phyloP scores from a whole-genome alignment of 2,113 vertebrate species.

The Myiozetetes cayanensis region DNA sequence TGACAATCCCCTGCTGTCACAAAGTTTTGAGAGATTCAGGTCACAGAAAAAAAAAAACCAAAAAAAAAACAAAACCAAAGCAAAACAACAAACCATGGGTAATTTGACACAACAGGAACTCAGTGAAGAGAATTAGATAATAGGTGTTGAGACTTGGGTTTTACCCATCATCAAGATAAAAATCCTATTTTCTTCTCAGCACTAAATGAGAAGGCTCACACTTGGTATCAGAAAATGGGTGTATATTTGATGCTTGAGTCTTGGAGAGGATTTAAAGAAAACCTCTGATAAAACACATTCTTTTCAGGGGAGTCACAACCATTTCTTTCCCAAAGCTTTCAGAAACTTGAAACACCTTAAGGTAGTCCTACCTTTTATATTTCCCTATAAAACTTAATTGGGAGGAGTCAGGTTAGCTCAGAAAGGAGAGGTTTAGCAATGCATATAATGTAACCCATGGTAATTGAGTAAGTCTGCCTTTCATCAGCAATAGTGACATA shows the following conservation, averaged over 20 bases:
- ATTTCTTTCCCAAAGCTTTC: background rate
- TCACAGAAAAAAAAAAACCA: background rate
- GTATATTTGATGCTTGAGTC: background rate
- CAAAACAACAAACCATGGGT: background rate
- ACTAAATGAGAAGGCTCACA: background rate
- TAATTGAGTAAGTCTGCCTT: background rate
- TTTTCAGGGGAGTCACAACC: background rate
- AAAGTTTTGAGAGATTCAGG: conserved; percentile 56
- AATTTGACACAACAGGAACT: conserved; percentile 33
- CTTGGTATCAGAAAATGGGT: background rate
- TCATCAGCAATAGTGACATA: background rate
- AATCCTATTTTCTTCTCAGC: background rate
- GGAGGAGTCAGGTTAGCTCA: background rate
- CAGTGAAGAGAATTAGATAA: background rate
- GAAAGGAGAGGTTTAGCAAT: background rate
- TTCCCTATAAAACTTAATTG: background rate
- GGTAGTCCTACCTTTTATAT: background rate
- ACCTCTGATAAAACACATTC: background rate
- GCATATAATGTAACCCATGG: fast-evolving
- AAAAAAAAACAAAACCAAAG: background rate
- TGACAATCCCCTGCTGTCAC: conserved; percentile 37
- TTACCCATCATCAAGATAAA: conserved; percentile 7
- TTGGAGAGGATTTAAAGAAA: background rate
- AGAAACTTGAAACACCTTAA: background rate
- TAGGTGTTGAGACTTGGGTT: background rate